Evolutionary conservation across 53 echinoderm and acorn worm species (phyloP), one percentile per base, ranked within the genome.

Genomic region (Paracentrotus lividus): DNA sequence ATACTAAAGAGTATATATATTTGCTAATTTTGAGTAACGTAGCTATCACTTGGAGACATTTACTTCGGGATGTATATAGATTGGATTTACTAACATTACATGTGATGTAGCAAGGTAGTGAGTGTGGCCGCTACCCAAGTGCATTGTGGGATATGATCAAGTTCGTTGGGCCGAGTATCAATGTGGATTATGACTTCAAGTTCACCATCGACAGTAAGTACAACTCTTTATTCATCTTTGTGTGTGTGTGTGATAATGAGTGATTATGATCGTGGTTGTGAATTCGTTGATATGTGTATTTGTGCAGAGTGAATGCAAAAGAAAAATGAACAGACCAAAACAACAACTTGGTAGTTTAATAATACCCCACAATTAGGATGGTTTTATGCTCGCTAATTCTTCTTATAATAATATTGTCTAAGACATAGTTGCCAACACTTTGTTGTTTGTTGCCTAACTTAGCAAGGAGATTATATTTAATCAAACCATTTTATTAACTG

Each of bases 151-250:
- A 92, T 42, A 92, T 92, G 92, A 92, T 92, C 92, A 92, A 78
- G 92, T 92, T 92, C 60, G 55, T 60, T 40, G 92, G 92, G 21
- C 78, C 92, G 8, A 36, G 42, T 55, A 92, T 92, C 58, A 59
- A 59, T 42, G 92, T 92, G 92, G 81, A 92, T 78, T 92, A 92
- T 92, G 92, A 92, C 58, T 54, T 92, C 92, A 92, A 92, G 43
- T 92, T 92, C 58, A 92, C 92, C 57, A 92, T 92, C 43, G 92
- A 92, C 92, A 60, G 92, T 92, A 92, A 92, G 92, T 92, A 38
- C 42, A 53, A 58, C 15, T 6, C 47, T 53, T 75, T 89, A 20
- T 65, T 56, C 26, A 34, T 52, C 1, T 34, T 1, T 64, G 21
- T 21, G 57, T 88, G 57, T 88, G 88, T 42, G 89, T 20, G 10